Base-by-base conservation (phyloP, 2,113 vertebrate genomes). In the Microcebus tavaratra region DNA sequence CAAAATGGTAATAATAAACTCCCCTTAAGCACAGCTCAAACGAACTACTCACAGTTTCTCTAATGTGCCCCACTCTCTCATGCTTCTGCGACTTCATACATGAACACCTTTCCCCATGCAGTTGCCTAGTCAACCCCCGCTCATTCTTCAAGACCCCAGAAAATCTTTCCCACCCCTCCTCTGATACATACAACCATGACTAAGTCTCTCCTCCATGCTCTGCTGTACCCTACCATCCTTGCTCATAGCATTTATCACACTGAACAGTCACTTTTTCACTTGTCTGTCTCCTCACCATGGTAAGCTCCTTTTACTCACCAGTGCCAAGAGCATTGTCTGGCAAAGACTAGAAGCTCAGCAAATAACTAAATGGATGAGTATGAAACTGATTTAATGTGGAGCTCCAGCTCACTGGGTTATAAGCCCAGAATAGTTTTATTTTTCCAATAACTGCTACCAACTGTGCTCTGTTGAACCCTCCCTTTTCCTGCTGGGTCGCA, bases 391-490 rank as follows among this genome's bases (percentile, higher is more conserved):
- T 96, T 97, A 97, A 96, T 91, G 84, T 76, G 79, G 65, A 84
- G 90, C 93, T 97, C 91, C 87, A 87, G 91, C 50, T 94, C 87
- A 68, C 63, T 98, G 87, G 86, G 57, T 76, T 97, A 95, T 91
- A 97, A 89, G 91, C 96, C 79, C 97, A 23, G 57, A 94, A 94
- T 91, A 61, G 89, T 97, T 97, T 97, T 95, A 84, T 95, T 95
- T 97, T 94, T 95, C 96, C 53, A 97, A 84, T 97, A 97, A 97
- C 83, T 95, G 65, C 92, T 95, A 96, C 83, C 92, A 95, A 91
- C 83, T 90, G 80, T 87, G 86, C 91, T 93, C 87, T 89, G 87
- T 65, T 87, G 90, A 97, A 91, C 86, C 39, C 63, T 88, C 87
- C 18, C 72, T 93, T 95, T 95, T 68, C 93, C 93, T 95, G 61